These are phyloP conservation scores for Accipiter virgatus DNA, from an alignment of 2,113 vertebrate genomes.

Conservation along the genomic window DNA sequence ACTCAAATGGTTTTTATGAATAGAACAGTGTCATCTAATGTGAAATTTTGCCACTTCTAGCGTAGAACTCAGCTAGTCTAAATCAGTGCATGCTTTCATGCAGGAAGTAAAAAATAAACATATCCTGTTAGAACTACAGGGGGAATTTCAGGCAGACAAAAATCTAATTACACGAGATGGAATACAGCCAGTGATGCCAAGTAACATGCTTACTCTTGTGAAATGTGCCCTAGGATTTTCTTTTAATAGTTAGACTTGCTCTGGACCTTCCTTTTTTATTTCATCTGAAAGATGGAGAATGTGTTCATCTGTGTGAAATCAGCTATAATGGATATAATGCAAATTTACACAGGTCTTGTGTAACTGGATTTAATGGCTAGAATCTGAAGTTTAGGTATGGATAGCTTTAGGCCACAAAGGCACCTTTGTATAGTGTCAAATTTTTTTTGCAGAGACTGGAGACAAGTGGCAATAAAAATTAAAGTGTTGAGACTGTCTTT, in stretches of 20 bases:
- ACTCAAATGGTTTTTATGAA: not conserved
- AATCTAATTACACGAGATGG: slow-evolving; percentile 6
- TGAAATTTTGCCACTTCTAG: not conserved
- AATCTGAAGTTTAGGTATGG: slow-evolving; percentile 16
- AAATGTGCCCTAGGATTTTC: not conserved
- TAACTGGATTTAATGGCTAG: not conserved
- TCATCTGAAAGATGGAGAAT: slow-evolving; percentile 12
- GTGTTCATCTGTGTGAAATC: slow-evolving; percentile 24
- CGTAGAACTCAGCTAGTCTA: not conserved
- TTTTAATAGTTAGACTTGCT: not conserved
- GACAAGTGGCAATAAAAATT: slow-evolving; percentile 65
- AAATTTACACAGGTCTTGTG: slow-evolving; percentile 47
- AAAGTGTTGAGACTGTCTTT: slow-evolving; percentile 62
- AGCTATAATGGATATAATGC: slow-evolving; percentile 20
- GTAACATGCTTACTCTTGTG: not conserved
- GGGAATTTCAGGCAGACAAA: slow-evolving; percentile 29
- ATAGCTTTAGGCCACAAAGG: slow-evolving; percentile 41
- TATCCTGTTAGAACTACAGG: not conserved
- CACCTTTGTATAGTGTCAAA: slow-evolving; percentile 27
- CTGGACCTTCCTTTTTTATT: slow-evolving; percentile 13
- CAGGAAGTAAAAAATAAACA: slow-evolving; percentile 13
- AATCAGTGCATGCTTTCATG: not conserved
- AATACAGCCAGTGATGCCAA: not conserved
- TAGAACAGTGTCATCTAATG: not conserved
- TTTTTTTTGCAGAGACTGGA: slow-evolving; percentile 16